phyloP scores from a whole-genome alignment of 2,797 vertebrate genomes.

The Apodemus agrarius region DNA sequence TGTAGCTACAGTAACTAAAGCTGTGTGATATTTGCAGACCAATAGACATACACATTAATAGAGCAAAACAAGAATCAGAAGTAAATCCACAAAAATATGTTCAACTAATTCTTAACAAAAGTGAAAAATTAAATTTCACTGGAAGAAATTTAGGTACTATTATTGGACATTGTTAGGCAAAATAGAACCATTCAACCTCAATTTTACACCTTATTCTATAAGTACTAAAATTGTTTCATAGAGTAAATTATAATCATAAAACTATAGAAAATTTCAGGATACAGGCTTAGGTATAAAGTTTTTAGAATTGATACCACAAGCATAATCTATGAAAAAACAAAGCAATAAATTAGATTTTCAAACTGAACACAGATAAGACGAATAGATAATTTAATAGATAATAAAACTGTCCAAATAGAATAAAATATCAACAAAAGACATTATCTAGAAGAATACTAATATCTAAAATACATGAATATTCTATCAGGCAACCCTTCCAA shows the following conservation, averaged over 20 bases:
- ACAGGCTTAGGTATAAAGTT: not conserved
- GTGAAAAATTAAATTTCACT: not conserved
- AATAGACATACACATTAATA: not conserved
- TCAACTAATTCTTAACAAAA: not conserved
- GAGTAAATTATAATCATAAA: not conserved
- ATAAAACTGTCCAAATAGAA: not conserved
- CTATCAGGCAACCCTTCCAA: not conserved
- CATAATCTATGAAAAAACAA: not conserved
- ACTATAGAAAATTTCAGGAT: not conserved
- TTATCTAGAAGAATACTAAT: not conserved
- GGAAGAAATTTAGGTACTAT: not conserved
- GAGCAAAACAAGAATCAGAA: not conserved
- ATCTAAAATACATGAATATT: not conserved
- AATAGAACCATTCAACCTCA: not conserved
- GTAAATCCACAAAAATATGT: not conserved
- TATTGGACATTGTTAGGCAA: not conserved
- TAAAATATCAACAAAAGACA: not conserved
- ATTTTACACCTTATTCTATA: not conserved
- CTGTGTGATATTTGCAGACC: not conserved
- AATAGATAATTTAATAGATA: not conserved
- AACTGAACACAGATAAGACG: not conserved
- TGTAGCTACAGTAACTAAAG: not conserved
- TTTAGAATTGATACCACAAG: not conserved
- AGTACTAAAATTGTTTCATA: not conserved
- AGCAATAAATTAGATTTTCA: not conserved